Conservation (phyloP, 2,888 invertebrate genomes). For the Amphipoea lucens region DNA sequence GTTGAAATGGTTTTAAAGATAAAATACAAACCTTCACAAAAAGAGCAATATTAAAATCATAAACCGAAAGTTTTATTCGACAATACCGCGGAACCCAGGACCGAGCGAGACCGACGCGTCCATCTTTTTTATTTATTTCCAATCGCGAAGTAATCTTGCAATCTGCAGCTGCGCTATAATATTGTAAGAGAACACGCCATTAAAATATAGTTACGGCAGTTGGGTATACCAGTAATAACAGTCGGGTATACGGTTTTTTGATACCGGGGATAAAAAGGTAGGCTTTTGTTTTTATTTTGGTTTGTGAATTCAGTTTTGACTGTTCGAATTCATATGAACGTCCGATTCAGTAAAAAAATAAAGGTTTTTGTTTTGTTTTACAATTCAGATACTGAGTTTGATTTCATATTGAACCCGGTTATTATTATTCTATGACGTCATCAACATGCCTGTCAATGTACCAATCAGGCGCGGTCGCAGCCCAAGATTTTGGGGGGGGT, state of each 20-base stretch:
- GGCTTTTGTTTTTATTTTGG: constrained; percentile 1
- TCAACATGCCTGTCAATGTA: neutral
- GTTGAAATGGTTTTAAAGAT: neutral
- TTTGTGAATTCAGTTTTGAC: neutral
- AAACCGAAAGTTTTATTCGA: constrained; percentile 50
- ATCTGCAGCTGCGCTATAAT: constrained; percentile 63
- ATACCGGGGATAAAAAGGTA: neutral
- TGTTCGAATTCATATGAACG: constrained; percentile 1
- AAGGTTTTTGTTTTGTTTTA: constrained; percentile 1
- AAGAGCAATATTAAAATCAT: constrained; percentile 40
- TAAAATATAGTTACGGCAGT: constrained; percentile 34
- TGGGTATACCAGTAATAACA: constrained; percentile 6
- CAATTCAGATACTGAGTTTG: neutral
- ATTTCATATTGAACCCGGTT: neutral
- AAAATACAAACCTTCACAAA: constrained; percentile 20
- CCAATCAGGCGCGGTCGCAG: too few species aligned
- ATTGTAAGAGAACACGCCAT: constrained; percentile 45
- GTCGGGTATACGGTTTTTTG: neutral
- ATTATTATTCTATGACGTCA: neutral
- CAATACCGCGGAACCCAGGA: constrained; percentile 36
- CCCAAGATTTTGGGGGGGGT: too few species aligned
- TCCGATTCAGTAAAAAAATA: neutral
- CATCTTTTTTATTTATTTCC: constrained; percentile 70
- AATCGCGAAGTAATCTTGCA: constrained; percentile 69
- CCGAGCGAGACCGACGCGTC: constrained; percentile 18